Conservation (phyloP, 2,797 vertebrate genomes). For the Bradypodion ventrale region DNA sequence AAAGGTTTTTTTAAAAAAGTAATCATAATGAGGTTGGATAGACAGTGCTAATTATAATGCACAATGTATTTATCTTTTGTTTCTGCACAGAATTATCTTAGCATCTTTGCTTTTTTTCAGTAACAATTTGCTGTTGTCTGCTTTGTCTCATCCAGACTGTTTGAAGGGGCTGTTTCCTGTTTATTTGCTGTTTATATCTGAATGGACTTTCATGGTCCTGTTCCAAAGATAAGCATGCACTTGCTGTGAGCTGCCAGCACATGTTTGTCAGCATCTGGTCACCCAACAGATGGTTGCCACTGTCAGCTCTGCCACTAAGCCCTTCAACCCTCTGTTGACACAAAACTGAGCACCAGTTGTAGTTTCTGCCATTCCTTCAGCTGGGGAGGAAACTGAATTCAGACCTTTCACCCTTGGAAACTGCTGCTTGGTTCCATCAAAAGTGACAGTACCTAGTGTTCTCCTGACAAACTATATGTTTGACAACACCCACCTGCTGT, state of each 20-base stretch:
- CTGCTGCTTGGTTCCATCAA: neutral
- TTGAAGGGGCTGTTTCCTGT: neutral
- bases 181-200: neutral
- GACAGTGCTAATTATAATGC: constrained; percentile 42
- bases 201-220: neutral
- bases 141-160: neutral
- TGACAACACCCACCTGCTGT: neutral
- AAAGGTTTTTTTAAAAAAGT: neutral
- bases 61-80: constrained; percentile 37
- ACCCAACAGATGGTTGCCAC: neutral
- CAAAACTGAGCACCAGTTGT: too few species aligned
- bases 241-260: neutral
- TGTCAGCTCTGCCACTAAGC: neutral
- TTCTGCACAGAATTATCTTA: neutral
- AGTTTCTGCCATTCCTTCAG: neutral
- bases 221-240: neutral
- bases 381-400: neutral
- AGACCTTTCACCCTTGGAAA: neutral
- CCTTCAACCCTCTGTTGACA: neutral
- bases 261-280: neutral
- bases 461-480: neutral
- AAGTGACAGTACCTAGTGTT: neutral
- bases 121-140: neutral
- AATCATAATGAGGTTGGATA: constrained; percentile 41
- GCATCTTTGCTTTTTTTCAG: constrained; percentile 40